Base-by-base conservation (phyloP, 2,797 vertebrate genomes). In the Loris lydekkerianus region DNA sequence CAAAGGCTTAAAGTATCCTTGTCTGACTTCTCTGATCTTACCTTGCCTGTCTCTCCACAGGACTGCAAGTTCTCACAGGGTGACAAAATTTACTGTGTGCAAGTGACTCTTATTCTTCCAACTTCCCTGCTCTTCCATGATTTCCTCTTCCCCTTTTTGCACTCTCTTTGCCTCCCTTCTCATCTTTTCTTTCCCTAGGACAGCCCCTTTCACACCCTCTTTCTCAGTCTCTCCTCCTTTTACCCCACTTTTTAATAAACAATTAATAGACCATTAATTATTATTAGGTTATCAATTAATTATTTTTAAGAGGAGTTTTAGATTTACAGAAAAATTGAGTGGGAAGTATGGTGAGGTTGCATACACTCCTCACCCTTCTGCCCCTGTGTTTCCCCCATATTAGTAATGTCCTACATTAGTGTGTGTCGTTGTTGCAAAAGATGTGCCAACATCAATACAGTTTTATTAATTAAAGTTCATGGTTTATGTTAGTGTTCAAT, bases 1-100 rank as follows among this genome's bases (percentile, higher is more conserved):
- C 70, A 72, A 78, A 34, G 1, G 10, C 43, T 31, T 6, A 73
- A 80, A 91, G 56, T 56, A 73, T 23, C 63, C 53, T 17, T 53
- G 29, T 15, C 20, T 29, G 37, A 46, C 40, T 72, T 86, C 11
- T 8, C 31, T 91, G 46, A 1, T 37, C 29, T 27, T 69, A 8
- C 61, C 77, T 10, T 20, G 37, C 56, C 25, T 76, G 43, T 73
- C 11, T 53, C 80, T 75, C 43, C 25, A 31, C 7, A 27, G 13
- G 23, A 34, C 0, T 49, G 10, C 37, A 7, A 49, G 13, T 49
- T 37, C 46, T 14, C 15, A 5, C 0, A 40, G 65, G 7, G 4
- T 37, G 15, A n/a, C 49, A 40, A 65, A 15, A 23, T 17, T 60
- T 31, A 2, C 63, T 10, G 0, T 1, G 2, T n/a, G 29, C 13